phyloP scores from a whole-genome alignment of 2,113 vertebrate genomes.

The Oreochromis spilurus region DNA sequence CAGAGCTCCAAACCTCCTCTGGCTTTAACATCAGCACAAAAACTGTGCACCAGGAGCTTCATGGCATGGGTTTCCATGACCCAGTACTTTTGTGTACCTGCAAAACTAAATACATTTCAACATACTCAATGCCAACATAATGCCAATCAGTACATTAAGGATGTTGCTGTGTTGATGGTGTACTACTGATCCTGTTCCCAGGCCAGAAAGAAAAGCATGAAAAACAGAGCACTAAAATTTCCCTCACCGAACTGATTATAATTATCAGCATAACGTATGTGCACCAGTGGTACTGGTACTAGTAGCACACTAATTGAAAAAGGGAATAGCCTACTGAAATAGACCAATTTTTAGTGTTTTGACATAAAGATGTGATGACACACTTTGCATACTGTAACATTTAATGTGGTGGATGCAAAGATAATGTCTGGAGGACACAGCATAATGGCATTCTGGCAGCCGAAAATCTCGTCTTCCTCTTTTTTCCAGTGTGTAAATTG shows the following conservation, averaged over 20 bases:
- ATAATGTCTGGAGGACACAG: constrained; percentile 19
- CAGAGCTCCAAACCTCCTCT: background rate
- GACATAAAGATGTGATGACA: background rate
- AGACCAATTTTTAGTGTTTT: background rate
- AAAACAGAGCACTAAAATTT: background rate
- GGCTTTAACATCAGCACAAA: background rate
- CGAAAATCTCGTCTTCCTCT: constrained; percentile 19
- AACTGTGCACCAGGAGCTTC: background rate
- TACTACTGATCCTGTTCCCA: background rate
- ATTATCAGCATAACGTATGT: background rate
- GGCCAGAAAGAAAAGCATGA: background rate
- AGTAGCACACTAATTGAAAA: background rate
- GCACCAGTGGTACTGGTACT: background rate
- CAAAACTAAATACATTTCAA: background rate
- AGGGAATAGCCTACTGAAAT: background rate
- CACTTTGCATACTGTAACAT: background rate
- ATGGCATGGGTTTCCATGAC: background rate
- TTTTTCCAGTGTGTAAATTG: constrained; percentile 41
- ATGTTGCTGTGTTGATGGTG: background rate
- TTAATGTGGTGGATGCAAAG: background rate
- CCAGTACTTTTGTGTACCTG: background rate
- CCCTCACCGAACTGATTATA: background rate
- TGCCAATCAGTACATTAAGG: background rate
- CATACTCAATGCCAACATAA: background rate
- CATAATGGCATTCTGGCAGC: constrained; percentile 5